Conservation (phyloP, 2,797 vertebrate genomes). For the Sphaeramia orbicularis region DNA sequence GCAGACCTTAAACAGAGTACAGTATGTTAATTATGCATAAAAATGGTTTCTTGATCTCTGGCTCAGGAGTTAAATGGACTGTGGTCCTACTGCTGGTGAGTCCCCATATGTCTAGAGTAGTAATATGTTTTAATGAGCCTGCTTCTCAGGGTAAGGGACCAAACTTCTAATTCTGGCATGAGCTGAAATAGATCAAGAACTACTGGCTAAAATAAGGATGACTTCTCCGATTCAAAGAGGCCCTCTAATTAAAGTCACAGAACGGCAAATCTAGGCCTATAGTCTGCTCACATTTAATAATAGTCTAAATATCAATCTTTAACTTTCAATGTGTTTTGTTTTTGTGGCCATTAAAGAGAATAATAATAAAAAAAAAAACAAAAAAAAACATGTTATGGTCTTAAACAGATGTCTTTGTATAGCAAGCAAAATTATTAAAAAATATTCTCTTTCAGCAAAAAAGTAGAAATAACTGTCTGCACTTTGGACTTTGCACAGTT, state of each 20-base stretch:
- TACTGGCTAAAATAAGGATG: conserved; percentile 36
- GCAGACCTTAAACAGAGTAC: conserved; percentile 19
- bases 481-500: background rate
- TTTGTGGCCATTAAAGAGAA: background rate
- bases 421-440: background rate
- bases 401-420: conserved; percentile 2
- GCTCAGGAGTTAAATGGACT: conserved; percentile 52
- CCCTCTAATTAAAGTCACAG: conserved; percentile 21
- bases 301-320: background rate
- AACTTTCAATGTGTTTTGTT: background rate
- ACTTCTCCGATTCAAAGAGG: conserved; percentile 2
- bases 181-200: conserved; percentile 46
- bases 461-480: conserved; percentile 10
- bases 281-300: conserved; percentile 1
- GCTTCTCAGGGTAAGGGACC: conserved; percentile 46
- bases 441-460: conserved; percentile 23
- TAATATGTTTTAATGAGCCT: conserved; percentile 71
- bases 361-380: too few species aligned
- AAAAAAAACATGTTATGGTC: background rate
- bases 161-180: conserved; percentile 55
- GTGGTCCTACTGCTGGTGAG: conserved; percentile 51
- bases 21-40: conserved; percentile 57
- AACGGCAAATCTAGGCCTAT: background rate
- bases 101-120: conserved; percentile 51
- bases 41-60: conserved; percentile 51